Base-by-base conservation (phyloP, 2,797 vertebrate species). In the Enteromius argenteus region DNA sequence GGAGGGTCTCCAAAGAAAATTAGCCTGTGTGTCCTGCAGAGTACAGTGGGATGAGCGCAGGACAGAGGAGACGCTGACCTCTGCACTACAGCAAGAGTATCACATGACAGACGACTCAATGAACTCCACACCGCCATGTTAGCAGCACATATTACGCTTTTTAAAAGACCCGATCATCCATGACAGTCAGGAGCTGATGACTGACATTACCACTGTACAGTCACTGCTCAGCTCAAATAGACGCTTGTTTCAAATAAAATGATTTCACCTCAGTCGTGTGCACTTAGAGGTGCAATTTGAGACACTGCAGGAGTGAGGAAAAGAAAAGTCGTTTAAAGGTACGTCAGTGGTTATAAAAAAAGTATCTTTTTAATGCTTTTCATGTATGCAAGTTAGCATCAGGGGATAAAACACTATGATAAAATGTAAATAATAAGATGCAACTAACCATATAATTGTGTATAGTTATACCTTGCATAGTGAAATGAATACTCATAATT, bases 291-390 rank as follows among this genome's bases (percentile, higher is more conserved):
- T 60, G 71, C 58, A 76, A 76, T 76, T 11, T 76, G 68, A 51
- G 39, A 69, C 79, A 39, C 39, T 64, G 73, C 46, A 69, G 66
- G 79, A 79, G 44, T 64, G 74, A 69, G 75, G 73, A 74, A 80
- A 85, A 85, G 85, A 81, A 85, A 85, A 86, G 83, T 86, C 71
- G 10, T 79, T 67, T 81, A 64, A 79, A 86, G 78, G 60, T 80
- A 58, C 62, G 71, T 85, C 83, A 86, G 77, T 66, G 35, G 32
- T 58, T 23, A 9, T 6, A 0, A 7, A 9, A 56, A 56, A 35
- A 56, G 39, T 8, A 3, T 32, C 32, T 32, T 32, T 32, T 32
- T 2, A 32, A 32, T 32, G 32, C 32, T 32, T 32, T 32, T 32
- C 32, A 32, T 32, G 32, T 32, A 8, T 3, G 5, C 30, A n/a